phyloP scores from a whole-genome alignment of 2,888 invertebrate species.

The Diloba caeruleocephala region DNA sequence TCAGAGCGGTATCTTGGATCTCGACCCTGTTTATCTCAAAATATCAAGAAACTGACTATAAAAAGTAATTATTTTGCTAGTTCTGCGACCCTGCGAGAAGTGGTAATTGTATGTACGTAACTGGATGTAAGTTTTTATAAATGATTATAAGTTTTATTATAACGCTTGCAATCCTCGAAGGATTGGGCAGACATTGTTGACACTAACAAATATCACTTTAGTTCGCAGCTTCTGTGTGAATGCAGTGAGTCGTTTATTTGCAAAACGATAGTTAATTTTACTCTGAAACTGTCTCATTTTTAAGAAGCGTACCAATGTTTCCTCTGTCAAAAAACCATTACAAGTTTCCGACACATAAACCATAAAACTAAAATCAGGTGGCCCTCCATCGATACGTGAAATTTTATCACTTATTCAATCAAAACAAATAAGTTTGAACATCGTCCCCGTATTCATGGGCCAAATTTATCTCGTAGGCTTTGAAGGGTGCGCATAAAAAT shows the following conservation, averaged over 20 bases:
- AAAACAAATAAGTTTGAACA: constrained; percentile 67
- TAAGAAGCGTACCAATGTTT: no score
- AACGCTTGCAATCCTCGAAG: no score
- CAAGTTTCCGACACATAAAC: constrained; percentile 4
- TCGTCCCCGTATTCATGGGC: constrained; percentile 58
- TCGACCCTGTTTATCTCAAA: constrained; percentile 1
- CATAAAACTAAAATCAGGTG: constrained; percentile 50
- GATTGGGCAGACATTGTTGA: no score
- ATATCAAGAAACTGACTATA: neutral
- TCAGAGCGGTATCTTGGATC: constrained; percentile 8
- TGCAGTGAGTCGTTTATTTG: no score
- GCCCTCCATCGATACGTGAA: constrained; percentile 55
- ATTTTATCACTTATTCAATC: constrained; percentile 67
- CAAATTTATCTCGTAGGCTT: constrained; percentile 72
- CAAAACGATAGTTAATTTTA: no score
- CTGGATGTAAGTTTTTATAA: no score
- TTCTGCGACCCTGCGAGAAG: neutral
- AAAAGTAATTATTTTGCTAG: no score
- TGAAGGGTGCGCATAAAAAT: constrained; percentile 79
- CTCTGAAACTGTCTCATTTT: no score
- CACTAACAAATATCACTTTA: no score
- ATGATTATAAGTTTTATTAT: no score
- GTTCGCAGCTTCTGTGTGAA: no score
- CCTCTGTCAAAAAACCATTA: neutral
- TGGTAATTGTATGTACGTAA: neutral